phyloP scores from a whole-genome alignment of 1,140 invertebrate species.

The Drosophila ambigua region DNA sequence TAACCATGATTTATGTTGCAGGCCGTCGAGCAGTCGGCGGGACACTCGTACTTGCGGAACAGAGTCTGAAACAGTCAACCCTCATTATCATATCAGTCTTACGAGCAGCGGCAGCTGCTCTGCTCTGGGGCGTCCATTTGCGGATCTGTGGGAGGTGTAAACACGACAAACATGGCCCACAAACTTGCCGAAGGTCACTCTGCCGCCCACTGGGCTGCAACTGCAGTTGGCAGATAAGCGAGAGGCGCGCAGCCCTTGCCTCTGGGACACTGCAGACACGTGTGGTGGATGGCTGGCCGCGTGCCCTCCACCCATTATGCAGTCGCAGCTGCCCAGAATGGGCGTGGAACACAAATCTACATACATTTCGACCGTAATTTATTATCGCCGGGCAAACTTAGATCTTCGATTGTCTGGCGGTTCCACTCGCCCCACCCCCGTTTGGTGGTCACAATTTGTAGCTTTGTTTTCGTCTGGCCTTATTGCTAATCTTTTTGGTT shows the following conservation, averaged over 20 bases:
- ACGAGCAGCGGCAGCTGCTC: conserved; percentile 59
- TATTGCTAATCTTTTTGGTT: conserved; percentile 50
- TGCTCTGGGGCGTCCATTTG: conserved; percentile 31
- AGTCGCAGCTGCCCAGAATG: conserved; percentile 47
- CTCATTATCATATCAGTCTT: conserved; percentile 73
- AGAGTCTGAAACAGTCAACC: conserved; percentile 14
- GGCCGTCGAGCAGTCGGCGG: conserved; percentile 3
- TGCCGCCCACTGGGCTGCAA: conserved; percentile 12
- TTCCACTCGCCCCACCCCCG: conserved; percentile 7
- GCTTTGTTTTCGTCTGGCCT: conserved; percentile 44
- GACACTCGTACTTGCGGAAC: not conserved
- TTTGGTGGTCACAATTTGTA: conserved; percentile 56
- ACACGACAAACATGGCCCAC: conserved; percentile 43
- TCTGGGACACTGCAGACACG: conserved; percentile 18
- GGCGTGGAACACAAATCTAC: conserved; percentile 64
- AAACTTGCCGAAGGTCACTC: conserved; percentile 45
- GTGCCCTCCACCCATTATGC: conserved; percentile 62
- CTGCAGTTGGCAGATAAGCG: conserved; percentile 46
- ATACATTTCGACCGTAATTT: conserved; percentile 66
- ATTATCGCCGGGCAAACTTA: conserved; percentile 46
- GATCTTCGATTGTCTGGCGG: conserved; percentile 56
- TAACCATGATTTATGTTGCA: conserved; percentile 72
- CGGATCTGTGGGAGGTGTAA: conserved; percentile 42
- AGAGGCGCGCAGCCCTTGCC: too few species aligned
- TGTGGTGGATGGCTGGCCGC: conserved; percentile 32